Evolutionary conservation across 35 echinoderm and acorn worm genomes (phyloP).

Genomic region (Heliocidaris tuberculata): DNA sequence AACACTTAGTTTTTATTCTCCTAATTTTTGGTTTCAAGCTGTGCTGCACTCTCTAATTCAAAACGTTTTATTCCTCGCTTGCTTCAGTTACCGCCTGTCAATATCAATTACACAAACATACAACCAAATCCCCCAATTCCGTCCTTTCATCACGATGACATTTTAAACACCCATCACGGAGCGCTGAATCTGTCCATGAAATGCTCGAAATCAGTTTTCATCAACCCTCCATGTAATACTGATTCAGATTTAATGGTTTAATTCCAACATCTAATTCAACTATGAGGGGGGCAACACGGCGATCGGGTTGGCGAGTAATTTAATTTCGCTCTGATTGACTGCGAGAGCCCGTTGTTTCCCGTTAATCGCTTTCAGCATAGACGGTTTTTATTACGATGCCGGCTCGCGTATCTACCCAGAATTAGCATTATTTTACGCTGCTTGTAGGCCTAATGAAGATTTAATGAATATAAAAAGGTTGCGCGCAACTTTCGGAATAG

Average conservation of each 20-base stretch:
- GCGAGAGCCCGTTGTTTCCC: not conserved
- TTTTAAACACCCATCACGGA: not conserved
- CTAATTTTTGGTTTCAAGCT: not conserved
- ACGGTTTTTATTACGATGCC: slow-evolving; percentile 22
- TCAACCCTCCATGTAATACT: slow-evolving; percentile 27
- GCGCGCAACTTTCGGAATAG: not conserved
- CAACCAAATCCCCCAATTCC: not conserved
- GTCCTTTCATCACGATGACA: not conserved
- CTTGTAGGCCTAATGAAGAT: slow-evolving; percentile 21
- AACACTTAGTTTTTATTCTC: not conserved
- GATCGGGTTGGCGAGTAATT: slow-evolving; percentile 27
- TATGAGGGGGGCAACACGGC: slow-evolving; percentile 13
- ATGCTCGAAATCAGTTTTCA: slow-evolving; percentile 35
- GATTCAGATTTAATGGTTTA: slow-evolving; percentile 32
- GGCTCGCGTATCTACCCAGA: not conserved
- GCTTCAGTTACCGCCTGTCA: slow-evolving; percentile 8
- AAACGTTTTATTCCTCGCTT: not conserved
- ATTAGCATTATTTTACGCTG: slow-evolving; percentile 26
- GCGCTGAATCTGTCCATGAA: not conserved
- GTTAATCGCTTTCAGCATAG: slow-evolving; percentile 21
- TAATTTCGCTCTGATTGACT: slow-evolving; percentile 28
- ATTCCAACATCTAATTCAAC: slow-evolving; percentile 21
- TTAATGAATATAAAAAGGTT: slow-evolving; percentile 31
- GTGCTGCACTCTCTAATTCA: not conserved
- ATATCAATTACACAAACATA: slow-evolving; percentile 31